Evolutionary conservation across 2,113 vertebrate genomes (phyloP).

Genomic region (Genyomyrus donnyi): DNA sequence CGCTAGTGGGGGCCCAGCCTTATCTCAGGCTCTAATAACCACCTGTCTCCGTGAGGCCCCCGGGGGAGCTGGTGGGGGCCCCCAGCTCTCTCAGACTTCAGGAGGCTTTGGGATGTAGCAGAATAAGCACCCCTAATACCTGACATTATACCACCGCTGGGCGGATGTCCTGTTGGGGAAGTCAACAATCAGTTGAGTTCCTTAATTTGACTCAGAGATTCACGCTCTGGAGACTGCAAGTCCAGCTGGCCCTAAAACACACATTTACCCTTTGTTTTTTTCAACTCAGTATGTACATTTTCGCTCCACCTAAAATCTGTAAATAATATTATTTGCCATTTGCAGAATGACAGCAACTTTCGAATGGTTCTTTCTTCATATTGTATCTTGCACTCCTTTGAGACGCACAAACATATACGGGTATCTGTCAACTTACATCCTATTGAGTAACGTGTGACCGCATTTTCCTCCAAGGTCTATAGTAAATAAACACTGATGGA

Average conservation of each 20-base stretch:
- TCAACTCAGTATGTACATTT: not conserved
- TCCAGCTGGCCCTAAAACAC: conserved; percentile 19
- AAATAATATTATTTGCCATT: not conserved
- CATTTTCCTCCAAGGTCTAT: not conserved
- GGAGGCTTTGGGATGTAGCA: conserved; percentile 31
- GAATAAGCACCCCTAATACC: conserved; percentile 46
- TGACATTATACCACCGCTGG: conserved; percentile 47
- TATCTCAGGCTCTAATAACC: not conserved
- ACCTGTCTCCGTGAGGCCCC: not conserved
- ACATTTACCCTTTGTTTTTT: not conserved
- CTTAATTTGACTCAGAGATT: conserved; percentile 31
- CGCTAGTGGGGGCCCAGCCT: not conserved
- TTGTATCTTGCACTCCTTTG: not conserved
- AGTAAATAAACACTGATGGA: not conserved
- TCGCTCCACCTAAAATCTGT: not conserved
- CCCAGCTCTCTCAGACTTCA: conserved; percentile 31
- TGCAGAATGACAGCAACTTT: not conserved
- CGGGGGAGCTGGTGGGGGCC: not conserved
- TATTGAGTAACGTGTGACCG: not conserved
- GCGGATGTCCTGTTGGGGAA: conserved; percentile 36
- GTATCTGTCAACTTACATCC: not conserved
- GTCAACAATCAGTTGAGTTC: conserved; percentile 35
- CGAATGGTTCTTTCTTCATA: not conserved
- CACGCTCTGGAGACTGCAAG: conserved; percentile 16
- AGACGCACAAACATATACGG: not conserved